Base-by-base conservation (phyloP, 2,888 invertebrate species). In the Coecobrya sp. region DNA sequence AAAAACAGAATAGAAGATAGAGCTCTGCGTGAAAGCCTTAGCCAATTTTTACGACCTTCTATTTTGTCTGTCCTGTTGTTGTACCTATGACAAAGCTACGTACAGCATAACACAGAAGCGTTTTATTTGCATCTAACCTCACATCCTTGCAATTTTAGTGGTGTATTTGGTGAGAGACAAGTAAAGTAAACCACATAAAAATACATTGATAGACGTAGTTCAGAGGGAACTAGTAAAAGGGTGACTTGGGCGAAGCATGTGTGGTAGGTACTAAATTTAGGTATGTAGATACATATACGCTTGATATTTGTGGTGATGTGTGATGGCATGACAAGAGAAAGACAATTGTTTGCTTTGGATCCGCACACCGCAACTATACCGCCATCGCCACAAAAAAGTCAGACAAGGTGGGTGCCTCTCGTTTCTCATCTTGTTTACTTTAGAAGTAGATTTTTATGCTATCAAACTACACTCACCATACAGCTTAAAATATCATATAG, bases 301-400 rank as follows among this genome's bases (percentile, higher is more conserved):
- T 36, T 36, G 36, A 7, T 7, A 36, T 7, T 36, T 7, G 70
- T 36, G 36, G n/a, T 36, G 36, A 8, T 7, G 16, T 30, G 5
- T 13, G 30, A 42, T 19, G 36, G 55, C 27, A 62, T 22, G 36
- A 42, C 16, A 87, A 25, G 62, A 87, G 55, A 87, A 89, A 70
- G 45, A 25, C 65, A 81, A 82, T 84, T 89, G 89, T 89, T 89
- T 89, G 84, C 89, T 42, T 89, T 82, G 82, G 89, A 25, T 89
- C 55, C 62, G n/a, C 62, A n/a, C 22, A 1, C 55, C 62, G 16
- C 62, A 16, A 49, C 4, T 16, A 52, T 19, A n/a, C 79, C 42
- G 45, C 42, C 62, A 30, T 16, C 22, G n/a, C 19, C 7, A 36
- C 30, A 59, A 62, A 52, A 42, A 86, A 86, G 86, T 73, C 19